Evolutionary conservation across 1,140 invertebrate species (phyloP).

Genomic region (Cydia splendana): DNA sequence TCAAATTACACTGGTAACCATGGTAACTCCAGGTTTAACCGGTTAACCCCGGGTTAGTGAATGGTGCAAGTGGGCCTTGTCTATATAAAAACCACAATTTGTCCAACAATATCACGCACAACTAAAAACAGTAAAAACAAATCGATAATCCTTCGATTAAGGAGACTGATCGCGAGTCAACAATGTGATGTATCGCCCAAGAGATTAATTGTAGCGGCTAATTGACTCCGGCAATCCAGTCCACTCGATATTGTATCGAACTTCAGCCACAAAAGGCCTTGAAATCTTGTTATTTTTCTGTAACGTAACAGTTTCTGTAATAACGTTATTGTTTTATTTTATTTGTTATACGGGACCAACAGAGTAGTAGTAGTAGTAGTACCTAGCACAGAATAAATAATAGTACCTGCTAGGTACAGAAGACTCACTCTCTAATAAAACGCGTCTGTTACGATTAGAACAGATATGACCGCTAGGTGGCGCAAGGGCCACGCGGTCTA

Average conservation of each 20-base stretch:
- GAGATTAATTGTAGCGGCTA: slow-evolving; percentile 5
- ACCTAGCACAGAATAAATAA: too few species aligned
- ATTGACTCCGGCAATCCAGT: neutral
- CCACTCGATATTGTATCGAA: neutral
- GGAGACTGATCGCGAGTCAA: slow-evolving; percentile 12
- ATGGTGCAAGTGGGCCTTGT: too few species aligned
- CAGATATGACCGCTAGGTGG: too few species aligned
- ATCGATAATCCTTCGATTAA: slow-evolving; percentile 19
- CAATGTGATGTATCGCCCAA: slow-evolving; percentile 9
- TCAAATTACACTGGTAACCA: too few species aligned
- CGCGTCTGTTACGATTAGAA: too few species aligned
- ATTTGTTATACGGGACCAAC: neutral
- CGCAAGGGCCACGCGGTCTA: too few species aligned
- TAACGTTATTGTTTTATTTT: neutral
- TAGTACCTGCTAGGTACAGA: too few species aligned
- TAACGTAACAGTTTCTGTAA: neutral
- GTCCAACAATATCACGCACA: neutral
- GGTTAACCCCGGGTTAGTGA: too few species aligned
- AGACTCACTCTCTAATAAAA: too few species aligned
- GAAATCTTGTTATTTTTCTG: neutral
- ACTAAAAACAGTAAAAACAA: neutral
- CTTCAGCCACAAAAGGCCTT: neutral
- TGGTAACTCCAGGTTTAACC: too few species aligned
- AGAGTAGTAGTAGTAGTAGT: too few species aligned
- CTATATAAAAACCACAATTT: neutral